These are phyloP conservation scores for Neodiprion fabricii DNA, from an alignment of 1,140 invertebrate genomes.

Conservation along the genomic window DNA sequence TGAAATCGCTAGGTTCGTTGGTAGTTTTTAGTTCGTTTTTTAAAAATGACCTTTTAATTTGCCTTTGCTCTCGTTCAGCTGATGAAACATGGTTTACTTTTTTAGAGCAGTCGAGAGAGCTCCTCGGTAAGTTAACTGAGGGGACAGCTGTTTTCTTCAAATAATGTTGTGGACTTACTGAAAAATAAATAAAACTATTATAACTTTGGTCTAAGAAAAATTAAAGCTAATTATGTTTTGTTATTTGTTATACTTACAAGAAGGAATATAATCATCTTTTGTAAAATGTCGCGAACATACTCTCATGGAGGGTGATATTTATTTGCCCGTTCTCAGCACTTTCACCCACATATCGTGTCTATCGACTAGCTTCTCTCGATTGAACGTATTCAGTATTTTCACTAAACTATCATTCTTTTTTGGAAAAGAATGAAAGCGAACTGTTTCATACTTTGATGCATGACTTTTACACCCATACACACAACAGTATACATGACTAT, in stretches of 20 bases:
- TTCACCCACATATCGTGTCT: constrained; percentile 12
- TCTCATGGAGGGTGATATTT: background rate
- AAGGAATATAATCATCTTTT: background rate
- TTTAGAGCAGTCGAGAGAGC: no score
- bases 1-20: no score
- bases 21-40: no score
- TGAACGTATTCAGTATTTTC: constrained; percentile 14
- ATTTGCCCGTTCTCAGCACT: background rate
- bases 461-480: constrained; percentile 16
- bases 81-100: no score
- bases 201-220: no score
- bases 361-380: constrained; percentile 10
- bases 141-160: no score
- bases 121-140: no score
- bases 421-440: background rate
- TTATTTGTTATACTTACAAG: constrained; percentile 11
- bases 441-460: constrained; percentile 13
- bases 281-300: background rate
- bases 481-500: constrained; percentile 8
- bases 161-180: no score
- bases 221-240: no score
- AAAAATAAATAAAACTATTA: no score
- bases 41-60: no score
- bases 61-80: no score
- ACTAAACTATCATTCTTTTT: constrained; percentile 11